A percentile compares a stretch with the other conserved stretches of the same genome.
phyloP scores from a whole-genome alignment of 2,797 vertebrate species.

The Allobates femoralis region DNA sequence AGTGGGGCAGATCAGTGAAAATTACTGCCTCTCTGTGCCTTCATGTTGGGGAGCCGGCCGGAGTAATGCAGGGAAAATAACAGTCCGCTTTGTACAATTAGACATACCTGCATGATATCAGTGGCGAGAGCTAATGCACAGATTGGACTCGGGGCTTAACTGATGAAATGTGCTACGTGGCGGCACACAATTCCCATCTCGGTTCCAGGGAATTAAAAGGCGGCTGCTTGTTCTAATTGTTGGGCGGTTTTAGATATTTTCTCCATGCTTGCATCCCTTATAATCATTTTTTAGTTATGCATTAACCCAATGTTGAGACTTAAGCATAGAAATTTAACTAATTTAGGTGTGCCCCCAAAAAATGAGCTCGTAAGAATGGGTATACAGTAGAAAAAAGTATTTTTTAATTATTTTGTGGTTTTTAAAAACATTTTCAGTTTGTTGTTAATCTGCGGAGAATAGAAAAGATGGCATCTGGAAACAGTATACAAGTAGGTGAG shows the following conservation, averaged over 20 bases:
- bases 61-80: slow-evolving; percentile 81
- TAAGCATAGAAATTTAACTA: too few relatives aligned
- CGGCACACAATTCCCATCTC: neutral
- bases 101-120: slow-evolving; percentile 81
- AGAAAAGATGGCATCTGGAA: neutral
- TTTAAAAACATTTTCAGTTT: neutral
- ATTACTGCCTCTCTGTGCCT: slow-evolving; percentile 89
- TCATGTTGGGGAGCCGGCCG: slow-evolving; percentile 81
- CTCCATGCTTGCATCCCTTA: neutral
- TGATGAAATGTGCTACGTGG: slow-evolving; percentile 43
- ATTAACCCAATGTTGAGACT: neutral
- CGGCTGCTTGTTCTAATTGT: slow-evolving; percentile 37
- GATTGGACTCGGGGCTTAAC: slow-evolving; percentile 45
- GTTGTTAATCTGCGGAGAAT: neutral
- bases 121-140: slow-evolving; percentile 53
- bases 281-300: neutral
- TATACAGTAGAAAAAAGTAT: too few relatives aligned
- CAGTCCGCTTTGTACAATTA: slow-evolving; percentile 76
- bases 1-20: slow-evolving; percentile 92
- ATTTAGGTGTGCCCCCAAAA: neutral
- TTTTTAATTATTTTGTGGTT: neutral
- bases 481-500: neutral
- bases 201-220: slow-evolving; percentile 15
- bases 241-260: neutral
- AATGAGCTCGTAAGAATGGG: too few relatives aligned